Evolutionary conservation across 35 echinoderm and acorn worm genomes (phyloP), one percentile per base, ranked within the genome.

Genomic region (Eucidaris tribuloides): DNA sequence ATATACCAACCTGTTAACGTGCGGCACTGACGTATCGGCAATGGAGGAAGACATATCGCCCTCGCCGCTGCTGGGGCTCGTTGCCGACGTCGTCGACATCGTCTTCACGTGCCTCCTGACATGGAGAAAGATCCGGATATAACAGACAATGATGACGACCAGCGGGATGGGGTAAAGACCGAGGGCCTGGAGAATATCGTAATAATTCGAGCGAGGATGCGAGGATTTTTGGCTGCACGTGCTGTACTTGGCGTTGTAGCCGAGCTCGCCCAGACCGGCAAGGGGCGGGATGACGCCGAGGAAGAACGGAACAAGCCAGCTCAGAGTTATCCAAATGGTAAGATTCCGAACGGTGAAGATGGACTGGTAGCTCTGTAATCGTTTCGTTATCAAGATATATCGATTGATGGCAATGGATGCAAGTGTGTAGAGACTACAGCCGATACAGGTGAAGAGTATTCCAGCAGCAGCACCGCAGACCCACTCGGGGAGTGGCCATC

Each of bases 321-420:
- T 94, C 38, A 83, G 42, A 45, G 82, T 34, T n/a, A 94, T 85
- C 86, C 87, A 88, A 40, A 68, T 45, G 18, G 46, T 24, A 7
- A 94, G 59, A 37, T 90, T 84, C 4, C 68, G 58, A 3, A 88
- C 61, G 19, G 76, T 65, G 58, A 88, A 94, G 22, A 89, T 61
- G 4, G 74, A 24, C 17, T 70, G 83, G 81, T 84, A 94, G 4
- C 74, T 84, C n/a, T 81, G 41, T 2, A 62, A 58, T 4, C 81
- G 74, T 82, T 78, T 81, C 0, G 92, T 94, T 31, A 94, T 82
- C 0, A 94, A 48, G 27, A 94, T 50, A 7, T 72, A 60, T 3
- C 92, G 72, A 68, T 94, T 94, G 31, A 94, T 46, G 5, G 86
- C 92, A 7, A 94, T 94, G 9, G 92, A 84, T 1, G 92, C 86